Percentiles rank a stretch among this genome's conserved stretches.
Conservation (phyloP, 1,140 invertebrate species). For the Heliconius hewitsoni region DNA sequence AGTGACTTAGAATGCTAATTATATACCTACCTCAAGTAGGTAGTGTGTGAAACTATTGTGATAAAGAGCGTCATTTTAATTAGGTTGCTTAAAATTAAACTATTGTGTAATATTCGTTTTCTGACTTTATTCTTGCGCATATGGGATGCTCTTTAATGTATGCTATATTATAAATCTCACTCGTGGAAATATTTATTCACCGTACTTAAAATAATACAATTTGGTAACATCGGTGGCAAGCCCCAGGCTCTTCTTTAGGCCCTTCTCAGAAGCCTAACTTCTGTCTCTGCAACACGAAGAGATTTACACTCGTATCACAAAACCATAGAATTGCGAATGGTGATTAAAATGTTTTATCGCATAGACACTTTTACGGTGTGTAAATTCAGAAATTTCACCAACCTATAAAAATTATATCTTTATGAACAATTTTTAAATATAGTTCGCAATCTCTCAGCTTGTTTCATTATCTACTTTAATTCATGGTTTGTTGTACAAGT, state of each 20-base stretch:
- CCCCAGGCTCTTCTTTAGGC: no score
- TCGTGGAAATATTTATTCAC: background rate
- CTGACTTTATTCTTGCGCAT: background rate
- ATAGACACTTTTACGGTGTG: no score
- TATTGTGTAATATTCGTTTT: background rate
- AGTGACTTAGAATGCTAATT: constrained; percentile 10
- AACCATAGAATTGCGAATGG: no score
- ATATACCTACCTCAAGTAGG: background rate
- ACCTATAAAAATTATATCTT: background rate
- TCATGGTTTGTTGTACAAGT: background rate
- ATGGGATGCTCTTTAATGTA: no score
- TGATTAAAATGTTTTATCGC: no score
- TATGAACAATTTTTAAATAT: background rate
- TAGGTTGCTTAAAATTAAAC: no score
- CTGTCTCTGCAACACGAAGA: no score
- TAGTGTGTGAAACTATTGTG: background rate
- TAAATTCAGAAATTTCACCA: background rate
- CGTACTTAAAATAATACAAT: no score
- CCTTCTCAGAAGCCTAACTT: no score
- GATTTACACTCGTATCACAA: no score
- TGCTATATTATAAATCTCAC: background rate
- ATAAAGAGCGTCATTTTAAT: background rate
- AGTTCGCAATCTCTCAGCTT: background rate
- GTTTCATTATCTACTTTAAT: background rate
- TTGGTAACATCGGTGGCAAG: no score